Percentiles rank a stretch among this genome's conserved stretches.
These are phyloP conservation scores for Rostratula benghalensis DNA, from an alignment of 2,113 vertebrate species.

Conservation along the genomic window DNA sequence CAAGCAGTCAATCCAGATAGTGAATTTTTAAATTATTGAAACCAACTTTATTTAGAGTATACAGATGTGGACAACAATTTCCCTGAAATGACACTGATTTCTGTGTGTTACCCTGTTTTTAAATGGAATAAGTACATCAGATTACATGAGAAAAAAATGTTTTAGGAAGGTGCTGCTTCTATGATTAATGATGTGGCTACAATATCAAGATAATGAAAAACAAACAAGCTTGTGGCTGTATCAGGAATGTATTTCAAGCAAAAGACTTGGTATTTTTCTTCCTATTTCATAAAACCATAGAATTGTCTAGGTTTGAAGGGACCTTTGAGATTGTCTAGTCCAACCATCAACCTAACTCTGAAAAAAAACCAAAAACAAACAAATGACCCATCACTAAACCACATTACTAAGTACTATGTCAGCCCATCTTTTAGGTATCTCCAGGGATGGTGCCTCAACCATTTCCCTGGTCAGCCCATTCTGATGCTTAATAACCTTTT, in stretches of 20 bases:
- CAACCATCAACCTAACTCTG: too few species aligned
- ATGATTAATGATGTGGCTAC: neutral
- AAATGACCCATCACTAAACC: too few species aligned
- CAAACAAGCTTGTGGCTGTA: neutral
- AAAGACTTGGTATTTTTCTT: neutral
- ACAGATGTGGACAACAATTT: neutral
- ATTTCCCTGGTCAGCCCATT: too few species aligned
- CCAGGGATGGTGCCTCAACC: too few species aligned
- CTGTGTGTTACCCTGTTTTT: neutral
- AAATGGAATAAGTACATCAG: neutral
- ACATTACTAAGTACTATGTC: too few species aligned
- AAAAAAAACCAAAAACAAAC: too few species aligned
- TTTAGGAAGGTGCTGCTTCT: neutral
- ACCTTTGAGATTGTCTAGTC: too few species aligned
- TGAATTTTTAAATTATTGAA: neutral
- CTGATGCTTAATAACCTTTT: too few species aligned
- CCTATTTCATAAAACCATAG: neutral
- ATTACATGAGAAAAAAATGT: neutral
- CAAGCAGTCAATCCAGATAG: neutral
- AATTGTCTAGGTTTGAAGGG: too few species aligned
- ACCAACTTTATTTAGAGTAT: too few species aligned
- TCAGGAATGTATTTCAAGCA: neutral
- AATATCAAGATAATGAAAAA: neutral
- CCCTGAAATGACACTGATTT: neutral
- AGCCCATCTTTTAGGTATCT: too few species aligned